A percentile compares a stretch with the other conserved stretches of the same genome.
Evolutionary conservation across 2,113 vertebrate species (phyloP).

Genomic region (Chrysochloris asiatica): DNA sequence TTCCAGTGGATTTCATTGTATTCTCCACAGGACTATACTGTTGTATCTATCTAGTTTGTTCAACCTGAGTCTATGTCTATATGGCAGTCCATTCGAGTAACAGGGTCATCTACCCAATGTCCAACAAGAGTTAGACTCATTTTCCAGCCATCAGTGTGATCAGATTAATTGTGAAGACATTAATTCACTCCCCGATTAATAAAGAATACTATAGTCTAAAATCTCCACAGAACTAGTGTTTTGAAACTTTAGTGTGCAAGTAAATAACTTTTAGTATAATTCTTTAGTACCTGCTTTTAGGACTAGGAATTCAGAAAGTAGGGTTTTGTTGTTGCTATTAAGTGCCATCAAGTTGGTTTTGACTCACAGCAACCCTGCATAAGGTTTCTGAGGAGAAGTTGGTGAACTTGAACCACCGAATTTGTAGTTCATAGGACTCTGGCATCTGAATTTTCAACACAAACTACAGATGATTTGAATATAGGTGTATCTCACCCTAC

Average conservation of each 20-base stretch:
- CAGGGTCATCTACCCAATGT: not conserved
- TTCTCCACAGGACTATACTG: not conserved
- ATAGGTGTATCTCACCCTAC: not conserved
- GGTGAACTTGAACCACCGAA: no score
- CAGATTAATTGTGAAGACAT: not conserved
- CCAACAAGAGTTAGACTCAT: not conserved
- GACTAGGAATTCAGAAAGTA: not conserved
- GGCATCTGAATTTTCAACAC: not conserved
- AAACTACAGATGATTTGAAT: not conserved
- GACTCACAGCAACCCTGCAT: no score
- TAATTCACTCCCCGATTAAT: not conserved
- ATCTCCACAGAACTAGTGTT: not conserved
- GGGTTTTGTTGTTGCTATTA: no score
- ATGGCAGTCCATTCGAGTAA: not conserved
- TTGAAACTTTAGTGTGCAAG: not conserved
- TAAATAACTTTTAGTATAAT: not conserved
- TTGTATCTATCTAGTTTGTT: not conserved
- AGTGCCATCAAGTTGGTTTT: no score
- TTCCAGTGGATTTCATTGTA: slow-evolving; percentile 37
- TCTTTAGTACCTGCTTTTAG: not conserved
- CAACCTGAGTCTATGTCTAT: not conserved
- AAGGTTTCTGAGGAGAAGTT: no score
- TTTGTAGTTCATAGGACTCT: not conserved
- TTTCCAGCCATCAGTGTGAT: not conserved
- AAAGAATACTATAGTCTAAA: not conserved